Base-by-base conservation (phyloP, 2,113 vertebrate species). In the Xiphophorus hellerii region DNA sequence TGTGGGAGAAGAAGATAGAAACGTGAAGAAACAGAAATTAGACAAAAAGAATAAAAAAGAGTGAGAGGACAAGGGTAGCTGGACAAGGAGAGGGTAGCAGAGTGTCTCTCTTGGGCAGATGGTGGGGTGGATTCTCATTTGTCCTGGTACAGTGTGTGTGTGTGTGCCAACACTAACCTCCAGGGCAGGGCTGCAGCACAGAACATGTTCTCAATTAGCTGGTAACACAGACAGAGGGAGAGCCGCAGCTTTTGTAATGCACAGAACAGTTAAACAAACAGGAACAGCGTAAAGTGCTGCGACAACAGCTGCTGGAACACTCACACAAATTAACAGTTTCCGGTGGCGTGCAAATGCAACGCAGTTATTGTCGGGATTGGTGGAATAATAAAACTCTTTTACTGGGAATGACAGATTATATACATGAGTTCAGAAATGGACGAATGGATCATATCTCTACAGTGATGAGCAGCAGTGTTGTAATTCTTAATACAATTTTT, bases 91-190 rank as follows among this genome's bases (percentile, higher is more conserved):
- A 91, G 90, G 88, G 85, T 75, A 63, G 88, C 84, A 80, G 77
- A 89, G 82, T 84, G 82, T 92, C 90, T 90, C 92, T 91, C 79
- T 28, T 89, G 90, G 88, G 90, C 92, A 93, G 92, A 93, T 93
- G 92, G 92, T 29, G 54, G 75, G 71, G 89, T 92, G 92, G 92
- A 89, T 91, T 93, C 89, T 93, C 92, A 93, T 93, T 93, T 93
- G 92, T 93, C 91, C 90, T 90, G 90, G 74, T 85, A 83, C 74
- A 69, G 89, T 87, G 85, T 90, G 88, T 87, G 88, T 87, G 84
- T 83, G 90, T 86, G 90, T 87, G 86, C 89, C 84, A 80, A 91
- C 88, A 86, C 82, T 90, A 87, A 92, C 92, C 91, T 92, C 87
- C 84, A 64, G 92, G 90, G 90, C 92, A 92, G 76, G 81, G 71